Conservation (phyloP, 2,888 invertebrate species). For the Seira musarum region DNA sequence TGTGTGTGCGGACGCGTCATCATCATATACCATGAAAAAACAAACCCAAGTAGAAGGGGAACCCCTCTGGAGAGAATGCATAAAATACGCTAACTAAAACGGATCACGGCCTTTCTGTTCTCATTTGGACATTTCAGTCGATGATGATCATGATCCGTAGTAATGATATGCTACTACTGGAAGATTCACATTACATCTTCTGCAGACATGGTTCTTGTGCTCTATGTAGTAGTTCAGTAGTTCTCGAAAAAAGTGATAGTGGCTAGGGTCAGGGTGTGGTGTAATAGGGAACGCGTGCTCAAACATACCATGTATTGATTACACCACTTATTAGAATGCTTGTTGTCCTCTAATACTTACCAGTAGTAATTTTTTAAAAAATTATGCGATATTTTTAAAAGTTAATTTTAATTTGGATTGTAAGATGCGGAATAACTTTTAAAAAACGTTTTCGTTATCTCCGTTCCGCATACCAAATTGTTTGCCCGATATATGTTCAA, state of each 20-base stretch:
- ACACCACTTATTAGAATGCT: not conserved
- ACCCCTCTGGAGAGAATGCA: slow-evolving; percentile 39
- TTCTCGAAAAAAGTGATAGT: not conserved
- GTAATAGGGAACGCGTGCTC: slow-evolving; percentile 55
- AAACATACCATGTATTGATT: slow-evolving; percentile 26
- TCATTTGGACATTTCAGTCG: slow-evolving; percentile 41
- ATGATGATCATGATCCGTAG: slow-evolving; percentile 32
- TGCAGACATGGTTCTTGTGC: no score
- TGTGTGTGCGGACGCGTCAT: not conserved
- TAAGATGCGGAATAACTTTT: not conserved
- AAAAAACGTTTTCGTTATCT: not conserved
- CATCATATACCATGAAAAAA: not conserved
- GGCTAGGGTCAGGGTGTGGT: slow-evolving; percentile 54
- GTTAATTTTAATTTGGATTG: not conserved
- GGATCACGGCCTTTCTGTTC: slow-evolving; percentile 58
- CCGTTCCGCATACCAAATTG: no score
- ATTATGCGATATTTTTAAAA: not conserved
- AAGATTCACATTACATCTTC: no score
- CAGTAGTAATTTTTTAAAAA: not conserved
- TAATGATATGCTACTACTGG: slow-evolving; percentile 12
- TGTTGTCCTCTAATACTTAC: not conserved
- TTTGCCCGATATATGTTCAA: no score
- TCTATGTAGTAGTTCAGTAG: not conserved
- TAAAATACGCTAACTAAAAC: slow-evolving; percentile 48
- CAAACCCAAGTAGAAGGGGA: slow-evolving; percentile 20